A percentile compares a stretch with the other conserved stretches of the same genome.
Conservation (phyloP, 2,113 vertebrate species). For the Hoplias malabaricus region DNA sequence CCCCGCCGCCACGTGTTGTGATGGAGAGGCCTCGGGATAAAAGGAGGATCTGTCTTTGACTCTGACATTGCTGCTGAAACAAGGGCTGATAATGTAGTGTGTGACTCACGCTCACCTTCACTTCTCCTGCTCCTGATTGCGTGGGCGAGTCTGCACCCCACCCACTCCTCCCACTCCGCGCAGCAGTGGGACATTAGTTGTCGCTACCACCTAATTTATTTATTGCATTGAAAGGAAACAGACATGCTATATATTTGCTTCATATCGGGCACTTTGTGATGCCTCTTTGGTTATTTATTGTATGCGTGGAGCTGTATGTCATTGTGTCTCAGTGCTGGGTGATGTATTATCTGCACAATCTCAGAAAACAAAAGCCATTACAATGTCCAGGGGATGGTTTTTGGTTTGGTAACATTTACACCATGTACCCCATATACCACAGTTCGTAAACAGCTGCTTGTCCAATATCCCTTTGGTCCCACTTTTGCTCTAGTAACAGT, state of each 20-base stretch:
- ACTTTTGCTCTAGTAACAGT: no score
- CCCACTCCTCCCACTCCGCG: conserved; percentile 46
- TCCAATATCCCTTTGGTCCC: no score
- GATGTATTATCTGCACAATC: not conserved
- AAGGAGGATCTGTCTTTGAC: conserved; percentile 75
- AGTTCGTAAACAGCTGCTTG: no score
- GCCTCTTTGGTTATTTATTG: conserved; percentile 44
- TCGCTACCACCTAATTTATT: conserved; percentile 71
- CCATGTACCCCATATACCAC: no score
- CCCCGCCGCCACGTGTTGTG: conserved; percentile 53
- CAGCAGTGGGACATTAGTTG: conserved; percentile 60
- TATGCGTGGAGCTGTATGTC: not conserved
- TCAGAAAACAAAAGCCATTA: no score
- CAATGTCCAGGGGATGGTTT: no score
- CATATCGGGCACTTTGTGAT: conserved; percentile 47
- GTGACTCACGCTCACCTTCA: conserved; percentile 76
- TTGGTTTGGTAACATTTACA: no score
- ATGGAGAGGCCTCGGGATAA: conserved; percentile 71
- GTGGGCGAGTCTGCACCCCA: not conserved
- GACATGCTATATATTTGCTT: conserved; percentile 60
- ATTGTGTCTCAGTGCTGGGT: conserved; percentile 3
- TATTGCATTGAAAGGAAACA: conserved; percentile 66
- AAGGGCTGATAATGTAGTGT: conserved; percentile 74
- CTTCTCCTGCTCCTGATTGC: conserved; percentile 46
- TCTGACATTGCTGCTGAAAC: conserved; percentile 74